Evolutionary conservation across 2,888 invertebrate genomes (phyloP), one percentile per base, ranked within the genome.

Genomic region (Dioctria linearis): DNA sequence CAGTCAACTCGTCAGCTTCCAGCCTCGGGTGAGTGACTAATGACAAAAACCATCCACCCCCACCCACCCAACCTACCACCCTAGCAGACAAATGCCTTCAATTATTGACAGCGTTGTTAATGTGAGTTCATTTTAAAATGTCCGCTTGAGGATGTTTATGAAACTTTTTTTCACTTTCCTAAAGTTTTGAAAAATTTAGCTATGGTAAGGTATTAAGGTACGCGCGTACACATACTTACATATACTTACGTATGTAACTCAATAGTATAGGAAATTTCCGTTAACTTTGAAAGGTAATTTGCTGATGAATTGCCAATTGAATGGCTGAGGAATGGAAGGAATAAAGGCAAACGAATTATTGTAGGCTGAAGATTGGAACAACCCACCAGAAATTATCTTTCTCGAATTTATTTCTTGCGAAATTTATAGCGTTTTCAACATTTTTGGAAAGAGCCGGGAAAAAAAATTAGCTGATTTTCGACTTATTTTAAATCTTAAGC

Each of bases 81-180:
- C 63, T n/a, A 40, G 63, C 54, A 79, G 81, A 81, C 73, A 75
- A 81, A 81, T 81, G 65, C 57, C 78, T 78, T 81, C 71, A 81
- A 81, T 81, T 81, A 81, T 81, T 69, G 69, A 81, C 81, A 57
- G 79, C 71, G 79, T 81, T 81, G 79, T 81, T 81, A 81, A 81
- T 81, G 79, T 76, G 79, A 42, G 69, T 63, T 76, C 81, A 81
- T 81, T 81, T 75, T 79, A 69, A 79, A 81, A 81, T 79, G 79
- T 81, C 81, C 81, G 75, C 54, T n/a, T 8, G 51, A 51, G 51
- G 69, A 37, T 51, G 69, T 51, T 69, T 69, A 69, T 69, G 49
- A 69, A 69, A 69, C 69, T 69, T 69, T 69, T 25, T 54, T 69
- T 51, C 69, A 69, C 54, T 54, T 54, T 54, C 4, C 11, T 54